Evolutionary conservation across 2,797 vertebrate genomes (phyloP).

Genomic region (Manis javanica): DNA sequence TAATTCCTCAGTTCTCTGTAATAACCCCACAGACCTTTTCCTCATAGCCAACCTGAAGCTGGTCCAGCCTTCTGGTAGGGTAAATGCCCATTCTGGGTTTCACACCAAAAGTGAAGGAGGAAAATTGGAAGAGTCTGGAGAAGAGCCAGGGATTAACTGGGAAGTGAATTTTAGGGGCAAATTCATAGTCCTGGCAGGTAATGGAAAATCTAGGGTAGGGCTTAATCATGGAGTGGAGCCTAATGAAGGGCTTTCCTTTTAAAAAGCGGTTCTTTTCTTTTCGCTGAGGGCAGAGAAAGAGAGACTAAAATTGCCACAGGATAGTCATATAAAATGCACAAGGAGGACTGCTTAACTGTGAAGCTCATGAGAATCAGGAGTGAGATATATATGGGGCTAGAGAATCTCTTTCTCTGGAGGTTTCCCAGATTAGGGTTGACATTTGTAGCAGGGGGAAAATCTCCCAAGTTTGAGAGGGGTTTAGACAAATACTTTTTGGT

Average conservation of each 20-base stretch:
- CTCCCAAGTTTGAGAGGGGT: not conserved
- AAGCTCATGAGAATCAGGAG: not conserved
- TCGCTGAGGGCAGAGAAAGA: not conserved
- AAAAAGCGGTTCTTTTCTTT: not conserved
- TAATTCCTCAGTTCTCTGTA: not conserved
- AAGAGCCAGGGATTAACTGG: not conserved
- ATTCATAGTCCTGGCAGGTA: not conserved
- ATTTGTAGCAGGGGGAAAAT: not conserved
- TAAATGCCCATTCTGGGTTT: not conserved
- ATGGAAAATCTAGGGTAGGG: not conserved
- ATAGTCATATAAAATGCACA: not conserved
- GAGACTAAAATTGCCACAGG: not conserved
- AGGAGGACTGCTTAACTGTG: not conserved
- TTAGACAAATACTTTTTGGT: constrained; percentile 23
- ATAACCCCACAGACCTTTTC: not conserved
- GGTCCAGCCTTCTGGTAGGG: not conserved
- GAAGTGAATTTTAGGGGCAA: constrained; percentile 7
- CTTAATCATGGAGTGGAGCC: not conserved
- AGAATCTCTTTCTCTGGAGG: constrained; percentile 13
- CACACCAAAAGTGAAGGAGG: not conserved
- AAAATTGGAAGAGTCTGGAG: not conserved
- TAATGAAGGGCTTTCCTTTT: not conserved
- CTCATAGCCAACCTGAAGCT: not conserved
- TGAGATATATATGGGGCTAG: not conserved
- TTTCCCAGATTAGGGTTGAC: not conserved